phyloP scores from a whole-genome alignment of 1,140 invertebrate genomes.

The Lasioglossum baleicum region DNA sequence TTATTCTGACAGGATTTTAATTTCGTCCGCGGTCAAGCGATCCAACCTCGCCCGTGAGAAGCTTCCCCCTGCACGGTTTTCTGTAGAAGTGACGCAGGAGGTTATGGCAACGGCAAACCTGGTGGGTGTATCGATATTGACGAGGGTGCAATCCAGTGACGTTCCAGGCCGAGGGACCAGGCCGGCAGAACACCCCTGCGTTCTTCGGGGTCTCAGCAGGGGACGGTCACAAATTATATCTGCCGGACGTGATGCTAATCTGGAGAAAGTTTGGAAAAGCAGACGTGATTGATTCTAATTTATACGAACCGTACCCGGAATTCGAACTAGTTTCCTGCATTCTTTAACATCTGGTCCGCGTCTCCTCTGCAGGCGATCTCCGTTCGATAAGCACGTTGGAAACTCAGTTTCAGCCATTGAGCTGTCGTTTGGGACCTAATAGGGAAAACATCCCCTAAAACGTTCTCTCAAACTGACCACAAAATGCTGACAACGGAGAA shows the following conservation, averaged over 20 bases:
- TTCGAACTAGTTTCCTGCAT: conserved; percentile 28
- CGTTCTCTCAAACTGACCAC: too few species aligned
- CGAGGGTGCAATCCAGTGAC: conserved; percentile 76
- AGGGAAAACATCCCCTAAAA: too few species aligned
- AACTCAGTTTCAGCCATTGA: background rate
- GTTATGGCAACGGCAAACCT: background rate
- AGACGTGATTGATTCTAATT: conserved; percentile 71
- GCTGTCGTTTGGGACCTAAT: too few species aligned
- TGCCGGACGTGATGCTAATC: conserved; percentile 78
- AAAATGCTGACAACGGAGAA: too few species aligned
- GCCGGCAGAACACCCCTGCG: conserved; percentile 39
- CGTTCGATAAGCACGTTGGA: background rate
- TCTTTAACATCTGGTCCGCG: background rate
- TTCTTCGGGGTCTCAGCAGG: conserved; percentile 68
- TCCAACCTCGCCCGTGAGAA: conserved; percentile 65
- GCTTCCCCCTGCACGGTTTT: conserved; percentile 48
- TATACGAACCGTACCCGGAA: conserved; percentile 49
- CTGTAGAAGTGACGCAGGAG: conserved; percentile 40
- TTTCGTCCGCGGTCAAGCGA: conserved; percentile 68
- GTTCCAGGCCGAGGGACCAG: conserved; percentile 48
- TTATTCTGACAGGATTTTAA: conserved; percentile 79
- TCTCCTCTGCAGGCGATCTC: background rate
- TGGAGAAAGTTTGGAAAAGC: conserved; percentile 79
- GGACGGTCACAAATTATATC: conserved; percentile 77
- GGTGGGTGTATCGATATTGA: conserved; percentile 78